Conservation (phyloP, 1,140 invertebrate species). For the Leptonema lineaticorne region DNA sequence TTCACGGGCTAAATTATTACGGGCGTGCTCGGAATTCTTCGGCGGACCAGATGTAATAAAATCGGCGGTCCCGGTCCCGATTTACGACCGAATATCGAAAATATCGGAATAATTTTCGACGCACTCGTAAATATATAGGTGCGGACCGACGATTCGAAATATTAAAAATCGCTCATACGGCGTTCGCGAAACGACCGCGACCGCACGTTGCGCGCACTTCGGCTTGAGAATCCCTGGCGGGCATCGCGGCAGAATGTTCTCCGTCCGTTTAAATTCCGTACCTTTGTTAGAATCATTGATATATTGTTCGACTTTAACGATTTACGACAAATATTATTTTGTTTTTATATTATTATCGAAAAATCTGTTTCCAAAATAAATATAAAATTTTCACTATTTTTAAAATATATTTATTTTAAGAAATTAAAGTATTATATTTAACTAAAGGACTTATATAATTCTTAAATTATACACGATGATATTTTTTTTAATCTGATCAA, state of each 20-base stretch:
- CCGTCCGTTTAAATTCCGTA: neutral
- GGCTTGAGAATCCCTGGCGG: neutral
- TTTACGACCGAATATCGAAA: constrained; percentile 1
- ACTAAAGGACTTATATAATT: no score
- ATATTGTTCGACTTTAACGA: constrained; percentile 15
- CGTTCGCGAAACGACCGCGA: neutral
- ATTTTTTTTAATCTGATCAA: no score
- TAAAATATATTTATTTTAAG: no score
- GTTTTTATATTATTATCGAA: no score
- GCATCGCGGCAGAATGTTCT: neutral
- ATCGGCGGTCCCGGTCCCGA: constrained; percentile 5
- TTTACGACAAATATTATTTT: no score
- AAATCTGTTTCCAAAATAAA: no score
- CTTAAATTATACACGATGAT: no score
- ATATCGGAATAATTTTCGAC: constrained; percentile 27
- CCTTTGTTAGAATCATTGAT: constrained; percentile 3
- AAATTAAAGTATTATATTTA: no score
- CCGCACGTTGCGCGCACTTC: neutral
- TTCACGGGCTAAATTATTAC: constrained; percentile 31
- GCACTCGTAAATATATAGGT: constrained; percentile 23
- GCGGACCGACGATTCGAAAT: no score
- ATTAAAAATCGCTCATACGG: no score
- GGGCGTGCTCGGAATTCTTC: constrained; percentile 26
- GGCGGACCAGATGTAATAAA: constrained; percentile 19
- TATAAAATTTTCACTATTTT: no score